A percentile compares a stretch with the other conserved stretches of the same genome.
Evolutionary conservation across 2,797 vertebrate species (phyloP).

Genomic region (Propithecus deckenii): DNA sequence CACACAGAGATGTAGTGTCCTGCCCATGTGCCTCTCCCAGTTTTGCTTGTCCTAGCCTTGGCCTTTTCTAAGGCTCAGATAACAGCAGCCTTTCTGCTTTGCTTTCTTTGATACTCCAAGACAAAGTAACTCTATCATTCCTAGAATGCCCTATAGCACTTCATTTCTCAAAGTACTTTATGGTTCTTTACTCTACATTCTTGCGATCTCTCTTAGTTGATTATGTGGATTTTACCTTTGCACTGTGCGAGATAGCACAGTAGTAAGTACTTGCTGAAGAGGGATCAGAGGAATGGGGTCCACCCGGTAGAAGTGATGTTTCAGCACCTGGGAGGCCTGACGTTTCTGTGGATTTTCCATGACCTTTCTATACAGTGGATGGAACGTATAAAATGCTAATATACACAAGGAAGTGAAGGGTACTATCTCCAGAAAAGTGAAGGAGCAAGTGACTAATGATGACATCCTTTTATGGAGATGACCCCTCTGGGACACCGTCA

Average conservation of each 20-base stretch:
- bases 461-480: not conserved
- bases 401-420: not conserved
- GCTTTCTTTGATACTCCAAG: not conserved
- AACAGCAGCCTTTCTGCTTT: not conserved
- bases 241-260: not conserved
- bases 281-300: not conserved
- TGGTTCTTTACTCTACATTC: not conserved
- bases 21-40: not conserved
- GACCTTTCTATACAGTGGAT: not conserved
- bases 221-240: not conserved
- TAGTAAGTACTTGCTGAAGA: not conserved
- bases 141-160: not conserved
- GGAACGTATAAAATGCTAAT: not conserved
- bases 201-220: not conserved
- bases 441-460: not conserved
- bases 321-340: not conserved
- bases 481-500: not conserved
- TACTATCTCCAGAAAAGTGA: not conserved
- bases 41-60: not conserved
- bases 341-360: not conserved
- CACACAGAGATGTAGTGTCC: not conserved
- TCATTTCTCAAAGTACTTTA: not conserved
- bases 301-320: not conserved
- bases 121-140: not conserved
- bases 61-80: not conserved